Evolutionary conservation across 2,113 vertebrate genomes (phyloP), one percentile per base, ranked within the genome.

Genomic region (Petrocephalus zakoni): DNA sequence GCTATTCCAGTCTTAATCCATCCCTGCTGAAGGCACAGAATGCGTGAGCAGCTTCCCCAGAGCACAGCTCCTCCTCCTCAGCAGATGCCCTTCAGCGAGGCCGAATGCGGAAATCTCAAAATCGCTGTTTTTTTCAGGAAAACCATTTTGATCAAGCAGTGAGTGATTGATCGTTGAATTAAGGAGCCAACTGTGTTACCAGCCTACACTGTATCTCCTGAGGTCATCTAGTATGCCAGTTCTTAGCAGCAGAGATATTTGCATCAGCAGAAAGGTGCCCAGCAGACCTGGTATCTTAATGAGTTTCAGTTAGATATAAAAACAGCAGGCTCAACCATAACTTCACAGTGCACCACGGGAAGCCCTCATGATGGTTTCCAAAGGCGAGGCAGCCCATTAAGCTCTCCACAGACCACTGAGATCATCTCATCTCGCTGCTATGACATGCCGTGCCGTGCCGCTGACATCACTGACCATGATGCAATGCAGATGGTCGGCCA

Each of bases 401-500:
- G 81, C 46, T 15, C 83, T 86, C 83, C 47, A n/a, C 47, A 37
- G 17, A 51, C 61, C 49, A 51, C 84, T 78, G 84, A 89, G 51
- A 86, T 89, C 13, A 86, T 72, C 61, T 90, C 87, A 90, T 75
- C 55, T n/a, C 47, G 13, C 22, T 22, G 84, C 49, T 78, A 86
- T 86, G 49, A 86, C 64, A 78, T 47, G 13, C 11, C 61, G 13
- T 22, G 22, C 87, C 34, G 4, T 34, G 37, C 78, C 6, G 6
- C 42, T 89, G 88, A 89, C 64, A 88, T 90, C 90, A 90, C 37
- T 29, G 10, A 61, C 4, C 52, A 85, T 53, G 83, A 61, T 86
- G 78, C 87, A 52, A 55, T 42, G 47, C 88, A 86, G 56, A 81
- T 88, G 47, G 51, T 42, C 56, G 52, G 29, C 49, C 25, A 29